Evolutionary conservation across 2,797 vertebrate species (phyloP).

Genomic region (Chromobotia macracanthus): DNA sequence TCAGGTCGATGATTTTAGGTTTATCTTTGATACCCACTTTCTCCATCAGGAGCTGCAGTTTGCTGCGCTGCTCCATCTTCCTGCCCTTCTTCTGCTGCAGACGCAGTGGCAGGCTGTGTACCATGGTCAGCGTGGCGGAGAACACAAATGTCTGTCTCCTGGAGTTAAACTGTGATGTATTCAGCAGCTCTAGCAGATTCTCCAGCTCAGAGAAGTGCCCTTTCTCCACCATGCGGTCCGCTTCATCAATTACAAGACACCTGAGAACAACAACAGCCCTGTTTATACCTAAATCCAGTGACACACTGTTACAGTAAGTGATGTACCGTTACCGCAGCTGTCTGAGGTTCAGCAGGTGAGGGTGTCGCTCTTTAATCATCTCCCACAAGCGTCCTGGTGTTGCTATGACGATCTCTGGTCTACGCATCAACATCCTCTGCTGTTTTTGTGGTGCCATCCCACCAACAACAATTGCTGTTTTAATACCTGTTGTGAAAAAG

Average conservation of each 20-base stretch:
- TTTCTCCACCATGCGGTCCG: constrained; percentile 95
- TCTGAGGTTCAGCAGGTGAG: constrained; percentile 85
- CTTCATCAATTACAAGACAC: constrained; percentile 96
- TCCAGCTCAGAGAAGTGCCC: constrained; percentile 95
- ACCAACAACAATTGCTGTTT: constrained; percentile 89
- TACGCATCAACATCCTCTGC: constrained; percentile 83
- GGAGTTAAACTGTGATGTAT: constrained; percentile 85
- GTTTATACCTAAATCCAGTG: not conserved
- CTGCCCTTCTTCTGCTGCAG: constrained; percentile 86
- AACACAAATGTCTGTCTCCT: constrained; percentile 92
- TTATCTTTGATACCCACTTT: constrained; percentile 91
- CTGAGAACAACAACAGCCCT: constrained; percentile 66
- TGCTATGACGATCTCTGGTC: constrained; percentile 91
- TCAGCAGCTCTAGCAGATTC: constrained; percentile 90
- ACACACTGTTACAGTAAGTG: not conserved
- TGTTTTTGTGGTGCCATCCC: constrained; percentile 96
- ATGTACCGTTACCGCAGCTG: constrained; percentile 81
- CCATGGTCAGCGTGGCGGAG: constrained; percentile 93
- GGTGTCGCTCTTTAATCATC: constrained; percentile 86
- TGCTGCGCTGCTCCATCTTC: constrained; percentile 82
- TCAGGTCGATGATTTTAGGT: constrained; percentile 93
- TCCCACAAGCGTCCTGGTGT: constrained; percentile 97
- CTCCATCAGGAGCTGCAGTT: constrained; percentile 88
- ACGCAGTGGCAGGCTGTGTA: constrained; percentile 83
- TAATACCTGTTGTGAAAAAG: constrained; percentile 80